Evolutionary conservation across 2,888 invertebrate genomes (phyloP), one percentile per base, ranked within the genome.

Genomic region (Machimus atricapillus): DNA sequence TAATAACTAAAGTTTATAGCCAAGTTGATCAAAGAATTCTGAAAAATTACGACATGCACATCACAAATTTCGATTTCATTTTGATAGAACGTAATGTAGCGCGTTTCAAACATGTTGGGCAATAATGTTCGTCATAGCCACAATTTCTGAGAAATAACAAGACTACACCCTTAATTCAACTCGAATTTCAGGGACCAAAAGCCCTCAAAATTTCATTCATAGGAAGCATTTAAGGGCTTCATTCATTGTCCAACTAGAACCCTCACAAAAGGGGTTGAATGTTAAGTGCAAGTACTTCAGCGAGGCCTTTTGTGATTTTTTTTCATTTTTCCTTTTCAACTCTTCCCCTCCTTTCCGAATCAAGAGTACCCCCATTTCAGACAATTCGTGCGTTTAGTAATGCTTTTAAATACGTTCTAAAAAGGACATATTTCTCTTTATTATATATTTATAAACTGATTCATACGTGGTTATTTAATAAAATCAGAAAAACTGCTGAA

Each of bases 251-350:
- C 86, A 86, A 85, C 77, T 14, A 87, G 31, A 85, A 86, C 58
- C 66, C 86, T 86, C 77, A 88, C 87, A 86, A 87, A 87, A 82
- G 87, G 86, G 87, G 87, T 88, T 88, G 87, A 86, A 87, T 86
- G 88, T 87, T 87, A 88, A 88, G 87, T 88, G 87, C 56, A 86
- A 87, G 87, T 86, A 87, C 86, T 87, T 87, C 88, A 88, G 27
- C 52, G 73, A 81, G 83, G 77, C 78, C 88, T 87, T 88, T 88
- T 88, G 87, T 88, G 81, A 85, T 81, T 73, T 56, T 46, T 78
- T 66, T 87, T 85, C 79, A 73, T 78, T 76, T 87, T 88, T 27
- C 37, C 76, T 77, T 86, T 77, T 73, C n/a, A 83, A 85, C 79
- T 81, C 86, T 85, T 87, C 85, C 87, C 85, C 73, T 66, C n/a